phyloP scores from a whole-genome alignment of 2,888 invertebrate genomes.

The Kuschelorhynchus macadamiae region DNA sequence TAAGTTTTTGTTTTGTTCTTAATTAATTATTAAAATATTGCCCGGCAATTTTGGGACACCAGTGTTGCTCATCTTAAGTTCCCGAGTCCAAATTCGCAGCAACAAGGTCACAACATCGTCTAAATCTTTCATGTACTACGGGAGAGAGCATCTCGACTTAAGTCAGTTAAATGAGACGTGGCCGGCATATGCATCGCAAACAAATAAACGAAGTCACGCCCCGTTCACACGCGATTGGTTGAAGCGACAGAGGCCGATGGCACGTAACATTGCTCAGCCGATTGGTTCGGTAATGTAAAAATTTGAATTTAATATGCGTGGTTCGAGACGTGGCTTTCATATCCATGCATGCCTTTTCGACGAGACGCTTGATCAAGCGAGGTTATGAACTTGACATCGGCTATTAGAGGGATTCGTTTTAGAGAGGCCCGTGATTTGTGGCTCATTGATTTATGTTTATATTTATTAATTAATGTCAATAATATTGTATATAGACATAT shows the following conservation, averaged over 20 bases:
- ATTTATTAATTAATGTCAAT: not conserved
- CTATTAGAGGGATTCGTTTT: not conserved
- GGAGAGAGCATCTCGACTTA: no score
- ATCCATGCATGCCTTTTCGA: conserved; percentile 29
- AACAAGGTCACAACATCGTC: no score
- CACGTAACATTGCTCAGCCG: conserved; percentile 66
- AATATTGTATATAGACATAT: conserved; percentile 8
- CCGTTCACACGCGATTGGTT: conserved; percentile 62
- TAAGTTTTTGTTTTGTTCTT: no score
- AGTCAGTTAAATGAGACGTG: no score
- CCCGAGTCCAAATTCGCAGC: no score
- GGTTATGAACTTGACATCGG: conserved; percentile 12
- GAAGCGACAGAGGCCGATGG: conserved; percentile 61
- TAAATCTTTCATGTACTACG: no score
- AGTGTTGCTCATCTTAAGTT: no score
- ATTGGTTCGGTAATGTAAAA: conserved; percentile 69
- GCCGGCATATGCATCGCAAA: conserved; percentile 66
- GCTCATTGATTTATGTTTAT: no score
- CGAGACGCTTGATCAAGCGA: conserved; percentile 27
- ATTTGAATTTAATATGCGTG: conserved; percentile 68
- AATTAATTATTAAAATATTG: no score
- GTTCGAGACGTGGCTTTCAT: conserved; percentile 29
- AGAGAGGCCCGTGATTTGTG: not conserved
- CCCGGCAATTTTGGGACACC: no score
- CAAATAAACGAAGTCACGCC: conserved; percentile 66